phyloP scores from a whole-genome alignment of 92 coral and sea anemone genomes.

The Porites evermanni region DNA sequence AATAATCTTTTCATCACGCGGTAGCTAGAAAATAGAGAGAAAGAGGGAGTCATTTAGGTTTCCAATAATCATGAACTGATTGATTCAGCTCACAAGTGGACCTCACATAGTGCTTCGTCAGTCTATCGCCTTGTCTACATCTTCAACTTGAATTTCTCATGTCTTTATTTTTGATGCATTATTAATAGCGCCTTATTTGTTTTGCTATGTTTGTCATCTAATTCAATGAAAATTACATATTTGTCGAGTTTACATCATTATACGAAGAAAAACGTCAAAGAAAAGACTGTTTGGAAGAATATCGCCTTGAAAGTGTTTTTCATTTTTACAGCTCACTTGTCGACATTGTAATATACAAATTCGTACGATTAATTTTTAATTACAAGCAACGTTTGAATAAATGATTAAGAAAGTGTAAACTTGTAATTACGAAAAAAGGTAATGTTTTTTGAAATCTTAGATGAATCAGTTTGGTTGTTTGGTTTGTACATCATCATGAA shows the following conservation, averaged over 20 bases:
- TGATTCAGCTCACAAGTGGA: not conserved
- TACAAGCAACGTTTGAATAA: constrained; percentile 55
- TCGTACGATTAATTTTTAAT: constrained; percentile 53
- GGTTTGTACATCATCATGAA: not conserved
- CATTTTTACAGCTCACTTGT: not conserved
- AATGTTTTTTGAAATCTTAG: constrained; percentile 11
- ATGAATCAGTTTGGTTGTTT: not conserved
- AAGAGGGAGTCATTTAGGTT: constrained; percentile 15
- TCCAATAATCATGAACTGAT: constrained; percentile 14
- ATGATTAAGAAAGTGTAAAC: constrained; percentile 54
- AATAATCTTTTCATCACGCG: not conserved
- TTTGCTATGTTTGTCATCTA: constrained; percentile 62
- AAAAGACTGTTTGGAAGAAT: not conserved
- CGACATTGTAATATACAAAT: constrained; percentile 32
- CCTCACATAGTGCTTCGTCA: constrained; percentile 7
- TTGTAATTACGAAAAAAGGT: constrained; percentile 35
- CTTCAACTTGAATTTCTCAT: constrained; percentile 57
- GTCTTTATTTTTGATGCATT: constrained; percentile 68
- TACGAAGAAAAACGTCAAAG: not conserved
- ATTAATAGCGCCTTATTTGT: constrained; percentile 67
- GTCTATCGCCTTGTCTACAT: constrained; percentile 13
- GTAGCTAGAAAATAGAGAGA: not conserved
- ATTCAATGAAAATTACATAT: constrained; percentile 39
- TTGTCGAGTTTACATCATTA: constrained; percentile 14
- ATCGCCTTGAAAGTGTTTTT: not conserved